phyloP scores from a whole-genome alignment of 1,140 invertebrate genomes.

The Oryzaephilus surinamensis region DNA sequence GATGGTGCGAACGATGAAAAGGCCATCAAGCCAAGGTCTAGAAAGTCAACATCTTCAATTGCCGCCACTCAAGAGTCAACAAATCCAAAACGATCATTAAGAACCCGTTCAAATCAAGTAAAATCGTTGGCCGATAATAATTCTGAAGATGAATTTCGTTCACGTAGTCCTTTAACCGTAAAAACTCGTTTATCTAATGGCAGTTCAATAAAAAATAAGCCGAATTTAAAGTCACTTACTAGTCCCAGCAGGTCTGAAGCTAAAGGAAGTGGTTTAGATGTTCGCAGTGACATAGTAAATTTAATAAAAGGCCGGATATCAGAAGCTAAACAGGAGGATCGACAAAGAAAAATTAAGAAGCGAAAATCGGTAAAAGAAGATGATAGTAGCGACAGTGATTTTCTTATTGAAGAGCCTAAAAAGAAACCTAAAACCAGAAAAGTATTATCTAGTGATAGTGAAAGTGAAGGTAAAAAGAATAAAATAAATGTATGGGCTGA shows the following conservation, averaged over 20 bases:
- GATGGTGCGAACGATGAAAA: slow-evolving; percentile 21
- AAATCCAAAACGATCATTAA: too few species aligned
- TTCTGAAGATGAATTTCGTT: slow-evolving; percentile 17
- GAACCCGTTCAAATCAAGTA: background rate
- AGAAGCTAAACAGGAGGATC: slow-evolving; percentile 33
- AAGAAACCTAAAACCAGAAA: slow-evolving; percentile 35
- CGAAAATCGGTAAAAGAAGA: slow-evolving; percentile 16
- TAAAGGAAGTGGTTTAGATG: slow-evolving; percentile 29
- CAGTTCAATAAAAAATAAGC: slow-evolving; percentile 7
- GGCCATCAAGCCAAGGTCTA: too few species aligned
- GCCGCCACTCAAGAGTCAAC: too few species aligned
- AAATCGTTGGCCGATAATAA: too few species aligned
- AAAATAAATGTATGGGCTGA: slow-evolving; percentile 71
- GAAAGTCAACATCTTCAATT: too few species aligned
- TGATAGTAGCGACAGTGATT: slow-evolving; percentile 42
- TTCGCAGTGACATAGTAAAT: slow-evolving; percentile 38
- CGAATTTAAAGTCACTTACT: slow-evolving; percentile 23
- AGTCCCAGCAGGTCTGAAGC: too few species aligned
- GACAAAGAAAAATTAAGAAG: slow-evolving; percentile 16
- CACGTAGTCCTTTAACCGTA: slow-evolving; percentile 1
- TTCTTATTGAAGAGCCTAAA: slow-evolving; percentile 33
- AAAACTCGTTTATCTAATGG: slow-evolving; percentile 19
- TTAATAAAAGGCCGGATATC: slow-evolving; percentile 39
- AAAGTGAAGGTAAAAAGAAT: slow-evolving; percentile 31
- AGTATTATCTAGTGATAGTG: slow-evolving; percentile 50